These are phyloP conservation scores for Hirtodrosophila alboralis DNA, from an alignment of 2,888 invertebrate species.

Conservation along the genomic window DNA sequence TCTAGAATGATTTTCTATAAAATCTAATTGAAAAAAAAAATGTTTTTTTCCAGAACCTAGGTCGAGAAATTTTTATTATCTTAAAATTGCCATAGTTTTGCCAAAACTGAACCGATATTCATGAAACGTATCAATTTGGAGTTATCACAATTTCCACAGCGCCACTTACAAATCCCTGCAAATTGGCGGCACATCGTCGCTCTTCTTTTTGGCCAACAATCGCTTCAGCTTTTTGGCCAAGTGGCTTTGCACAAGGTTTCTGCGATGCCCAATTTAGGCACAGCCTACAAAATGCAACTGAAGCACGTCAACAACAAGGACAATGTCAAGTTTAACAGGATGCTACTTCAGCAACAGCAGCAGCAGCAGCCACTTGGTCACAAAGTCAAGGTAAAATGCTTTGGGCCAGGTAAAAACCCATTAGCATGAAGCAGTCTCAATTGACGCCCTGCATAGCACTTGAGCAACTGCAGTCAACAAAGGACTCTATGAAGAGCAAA, in stretches of 20 bases:
- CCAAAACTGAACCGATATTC: no score
- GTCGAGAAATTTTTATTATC: no score
- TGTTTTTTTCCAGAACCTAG: no score
- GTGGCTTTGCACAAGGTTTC: constrained; percentile 23
- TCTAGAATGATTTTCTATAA: constrained; percentile 75
- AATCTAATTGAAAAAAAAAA: no score
- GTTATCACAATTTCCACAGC: no score
- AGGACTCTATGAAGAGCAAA: background rate
- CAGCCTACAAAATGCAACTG: constrained; percentile 49
- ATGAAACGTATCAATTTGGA: no score
- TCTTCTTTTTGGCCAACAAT: constrained; percentile 26
- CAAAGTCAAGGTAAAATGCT: constrained; percentile 42
- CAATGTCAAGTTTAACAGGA: constrained; percentile 61
- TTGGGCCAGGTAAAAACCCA: constrained; percentile 24
- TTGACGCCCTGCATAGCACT: constrained; percentile 14
- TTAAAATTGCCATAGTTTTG: constrained; percentile 73
- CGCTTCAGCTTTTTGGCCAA: constrained; percentile 9
- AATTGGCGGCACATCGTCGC: constrained; percentile 48
- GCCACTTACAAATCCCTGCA: constrained; percentile 53
- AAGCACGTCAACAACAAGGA: constrained; percentile 29
- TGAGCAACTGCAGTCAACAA: constrained; percentile 1
- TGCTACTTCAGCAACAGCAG: no score
- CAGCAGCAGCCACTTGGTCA: constrained; percentile 16
- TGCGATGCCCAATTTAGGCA: constrained; percentile 44
- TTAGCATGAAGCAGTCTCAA: constrained; percentile 26